Base-by-base conservation (phyloP, 92 coral and sea anemone genomes). In the Parazoanthus atlanticus region DNA sequence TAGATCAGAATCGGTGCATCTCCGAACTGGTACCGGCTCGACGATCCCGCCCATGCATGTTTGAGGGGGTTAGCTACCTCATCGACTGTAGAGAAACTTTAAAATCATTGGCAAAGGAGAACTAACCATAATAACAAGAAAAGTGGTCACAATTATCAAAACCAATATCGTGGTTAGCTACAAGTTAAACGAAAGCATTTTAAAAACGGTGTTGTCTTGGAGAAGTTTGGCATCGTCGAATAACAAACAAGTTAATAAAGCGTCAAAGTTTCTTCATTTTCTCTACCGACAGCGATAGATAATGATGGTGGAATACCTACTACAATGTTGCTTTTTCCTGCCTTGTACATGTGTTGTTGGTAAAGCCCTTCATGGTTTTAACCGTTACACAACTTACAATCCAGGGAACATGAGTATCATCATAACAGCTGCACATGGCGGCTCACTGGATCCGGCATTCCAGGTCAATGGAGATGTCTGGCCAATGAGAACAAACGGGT, bases 401-500 rank as follows among this genome's bases (percentile, higher is more conserved):
- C 23, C 90, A 23, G 90, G 90, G 0, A 41, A 61, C 86, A 88
- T 79, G 61, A 34, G 47, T 17, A 40, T 88, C 10, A 79, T 88
- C 28, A 28, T 88, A 5, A 79, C 85, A 0, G 85, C 79, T 8
- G 83, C 90, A 26, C 90, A 79, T n/a, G 90, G 85, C 0, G 90
- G 90, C 34, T 56, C 41, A 0, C 32, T 61, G 43, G 43, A 66
- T 6, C 90, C 90, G 7, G 23, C 25, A 12, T 46, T 6, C 19
- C 90, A 88, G 75, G 67, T 26, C 23, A 88, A 88, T 46, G 90
- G 90, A 66, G 33, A 79, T 11, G 29, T 33, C 34, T 88, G 90
- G 90, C 90, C 90, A 7, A 13, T 69, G 58, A 88, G 90, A 67
- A 88, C 19, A 49, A 40, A 79, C 61, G 90, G 90, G 30, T 88